Evolutionary conservation across 2,797 vertebrate genomes (phyloP).

Genomic region (Clarias laeviceps): DNA sequence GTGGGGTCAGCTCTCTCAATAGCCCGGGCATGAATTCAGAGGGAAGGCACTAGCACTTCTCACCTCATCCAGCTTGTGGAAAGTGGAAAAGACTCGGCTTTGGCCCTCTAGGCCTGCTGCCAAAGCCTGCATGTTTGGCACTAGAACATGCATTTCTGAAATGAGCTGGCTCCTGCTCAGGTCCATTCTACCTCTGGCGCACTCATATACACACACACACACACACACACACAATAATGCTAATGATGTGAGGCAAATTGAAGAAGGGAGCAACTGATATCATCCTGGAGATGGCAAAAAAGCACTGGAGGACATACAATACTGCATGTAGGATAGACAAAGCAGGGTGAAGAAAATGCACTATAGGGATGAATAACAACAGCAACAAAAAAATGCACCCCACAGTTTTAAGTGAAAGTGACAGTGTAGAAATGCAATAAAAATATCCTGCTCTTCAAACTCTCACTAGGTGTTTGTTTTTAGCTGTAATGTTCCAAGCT

Average conservation of each 20-base stretch:
- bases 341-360: slow-evolving; percentile 13
- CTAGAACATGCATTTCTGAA: slow-evolving; percentile 48
- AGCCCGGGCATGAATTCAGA: slow-evolving; percentile 31
- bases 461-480: slow-evolving; percentile 12
- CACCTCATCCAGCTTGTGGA: slow-evolving; percentile 36
- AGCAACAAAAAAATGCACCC: not conserved
- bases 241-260: slow-evolving; percentile 39
- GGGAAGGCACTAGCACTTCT: slow-evolving; percentile 50
- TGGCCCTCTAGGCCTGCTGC: slow-evolving; percentile 41
- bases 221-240: slow-evolving; percentile 35
- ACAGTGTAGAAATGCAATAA: slow-evolving; percentile 28
- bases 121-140: slow-evolving; percentile 51
- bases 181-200: slow-evolving; percentile 54
- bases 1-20: slow-evolving; percentile 37
- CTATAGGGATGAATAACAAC: slow-evolving; percentile 28
- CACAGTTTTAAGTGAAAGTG: slow-evolving; percentile 16
- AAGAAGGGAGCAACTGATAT: slow-evolving; percentile 18
- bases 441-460: slow-evolving; percentile 16
- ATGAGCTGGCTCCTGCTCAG: slow-evolving; percentile 55
- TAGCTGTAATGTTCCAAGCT: not conserved
- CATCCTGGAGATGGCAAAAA: slow-evolving; percentile 16
- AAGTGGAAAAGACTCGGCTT: slow-evolving; percentile 53
- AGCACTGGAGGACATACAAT: slow-evolving; percentile 21
- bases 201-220: not conserved
- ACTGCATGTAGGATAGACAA: slow-evolving; percentile 14